Percentiles rank a stretch among this genome's conserved stretches.
phyloP scores from a whole-genome alignment of 2,797 vertebrate genomes.

The Phrynocephalus guinanensis region DNA sequence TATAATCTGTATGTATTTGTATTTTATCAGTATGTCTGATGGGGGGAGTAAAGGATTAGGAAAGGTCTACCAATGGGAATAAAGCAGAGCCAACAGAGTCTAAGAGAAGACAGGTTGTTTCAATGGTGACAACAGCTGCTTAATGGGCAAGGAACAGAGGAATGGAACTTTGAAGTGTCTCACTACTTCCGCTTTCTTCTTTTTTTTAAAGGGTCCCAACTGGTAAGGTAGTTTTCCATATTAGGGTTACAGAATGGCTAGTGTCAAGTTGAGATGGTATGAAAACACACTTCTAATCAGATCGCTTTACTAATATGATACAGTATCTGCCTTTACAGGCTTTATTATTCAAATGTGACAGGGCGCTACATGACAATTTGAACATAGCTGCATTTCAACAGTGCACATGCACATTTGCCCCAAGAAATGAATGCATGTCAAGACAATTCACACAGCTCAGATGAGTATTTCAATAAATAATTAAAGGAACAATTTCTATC shows the following conservation, averaged over 20 bases:
- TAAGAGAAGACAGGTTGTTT: background rate
- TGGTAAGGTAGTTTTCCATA: background rate
- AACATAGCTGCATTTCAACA: background rate
- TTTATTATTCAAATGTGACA: background rate
- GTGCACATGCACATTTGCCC: background rate
- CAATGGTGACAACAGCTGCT: background rate
- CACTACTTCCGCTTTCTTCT: background rate
- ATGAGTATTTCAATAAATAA: background rate
- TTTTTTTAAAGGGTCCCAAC: background rate
- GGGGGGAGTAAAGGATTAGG: background rate
- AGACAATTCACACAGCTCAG: background rate
- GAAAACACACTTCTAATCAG: background rate
- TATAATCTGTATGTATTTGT: constrained; percentile 1
- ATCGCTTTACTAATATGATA: background rate
- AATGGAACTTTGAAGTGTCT: background rate
- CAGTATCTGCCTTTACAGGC: background rate
- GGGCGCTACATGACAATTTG: background rate
- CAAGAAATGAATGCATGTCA: background rate
- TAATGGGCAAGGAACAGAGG: background rate
- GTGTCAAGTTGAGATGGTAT: background rate
- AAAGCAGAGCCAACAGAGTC: background rate
- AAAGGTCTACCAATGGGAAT: background rate
- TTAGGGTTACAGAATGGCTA: background rate
- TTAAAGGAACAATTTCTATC: background rate
- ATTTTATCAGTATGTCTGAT: background rate